Base-by-base conservation (phyloP, 1,140 invertebrate genomes). In the Diuraphis noxia region DNA sequence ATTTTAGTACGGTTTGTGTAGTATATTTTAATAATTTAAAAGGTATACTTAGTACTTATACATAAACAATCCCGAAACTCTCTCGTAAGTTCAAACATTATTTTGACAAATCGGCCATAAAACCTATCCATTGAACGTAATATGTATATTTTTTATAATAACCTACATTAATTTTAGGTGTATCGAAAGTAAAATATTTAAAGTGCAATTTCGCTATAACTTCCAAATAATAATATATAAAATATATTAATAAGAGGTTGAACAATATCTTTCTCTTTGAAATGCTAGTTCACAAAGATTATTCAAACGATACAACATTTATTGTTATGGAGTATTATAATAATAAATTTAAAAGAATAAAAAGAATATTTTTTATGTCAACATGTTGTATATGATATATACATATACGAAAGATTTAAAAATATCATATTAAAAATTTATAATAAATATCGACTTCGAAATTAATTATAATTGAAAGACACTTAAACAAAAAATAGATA, bases 71-170 rank as follows among this genome's bases (percentile, higher is more conserved):
- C 43, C 82, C 17, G 17, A 84, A 84, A 41, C 30, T 30, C 25
- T 49, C 43, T 25, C 84, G 6, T 72, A 86, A 86, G 43, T 86
- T 86, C 84, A 49, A 86, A 86, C 84, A 86, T 86, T 86, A 86
- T 86, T 86, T 86, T 86, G 84, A 86, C 84, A 86, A 86, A 86
- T 46, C 84, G 84, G 34, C 84, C 43, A 86, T 49, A 86, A 86
- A 86, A 86, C 43, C 21, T 86, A 86, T 86, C 43, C 43, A 84
- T 43, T 84, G n/a, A 25, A 49, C 41, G 43, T 84, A 43, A n/a
- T n/a, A n/a, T n/a, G n/a, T 30, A n/a, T 21, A 34, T 63, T n/a
- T 63, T 72, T 72, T 72, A 6, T n/a, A n/a, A 84, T 84, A 17
- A 84, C 30, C 19, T 43, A n/a, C 41, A 84, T 19, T 43, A 84